Evolutionary conservation across 2,797 vertebrate species (phyloP).

Genomic region (Euthynnus affinis): DNA sequence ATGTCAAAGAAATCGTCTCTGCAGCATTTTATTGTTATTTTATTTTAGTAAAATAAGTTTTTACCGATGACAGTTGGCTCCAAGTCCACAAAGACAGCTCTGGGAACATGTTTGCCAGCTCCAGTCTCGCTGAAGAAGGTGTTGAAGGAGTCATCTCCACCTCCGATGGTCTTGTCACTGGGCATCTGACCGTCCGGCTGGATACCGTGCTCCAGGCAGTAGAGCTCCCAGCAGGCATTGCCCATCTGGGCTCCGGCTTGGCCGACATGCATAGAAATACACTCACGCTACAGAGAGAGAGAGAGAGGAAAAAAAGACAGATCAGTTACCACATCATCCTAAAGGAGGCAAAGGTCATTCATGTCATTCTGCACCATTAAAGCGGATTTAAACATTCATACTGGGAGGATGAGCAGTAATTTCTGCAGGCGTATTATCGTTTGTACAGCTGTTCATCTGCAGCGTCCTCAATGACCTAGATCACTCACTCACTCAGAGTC

Average conservation of each 20-base stretch:
- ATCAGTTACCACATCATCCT: too few species aligned
- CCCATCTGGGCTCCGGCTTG: constrained; percentile 79
- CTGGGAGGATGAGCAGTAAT: neutral
- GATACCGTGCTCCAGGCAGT: constrained; percentile 81
- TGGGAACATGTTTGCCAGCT: constrained; percentile 90
- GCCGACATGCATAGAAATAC: constrained; percentile 80
- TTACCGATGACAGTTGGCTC: constrained; percentile 94
- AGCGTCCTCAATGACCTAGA: too few species aligned
- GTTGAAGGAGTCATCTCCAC: constrained; percentile 89
- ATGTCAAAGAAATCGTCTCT: too few species aligned
- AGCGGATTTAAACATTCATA: neutral
- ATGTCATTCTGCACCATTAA: too few species aligned
- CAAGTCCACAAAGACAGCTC: constrained; percentile 94
- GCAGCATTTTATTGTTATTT: too few species aligned
- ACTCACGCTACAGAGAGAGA: constrained; percentile 64
- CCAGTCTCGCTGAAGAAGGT: constrained; percentile 93
- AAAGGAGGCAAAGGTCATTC: too few species aligned
- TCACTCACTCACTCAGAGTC: too few species aligned
- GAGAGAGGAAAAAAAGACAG: neutral
- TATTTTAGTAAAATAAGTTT: too few species aligned
- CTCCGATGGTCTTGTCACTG: constrained; percentile 87
- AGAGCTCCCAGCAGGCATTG: constrained; percentile 84
- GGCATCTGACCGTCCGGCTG: constrained; percentile 86
- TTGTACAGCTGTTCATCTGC: too few species aligned
- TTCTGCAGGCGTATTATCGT: too few species aligned